Evolutionary conservation across 2,113 vertebrate genomes (phyloP).

Genomic region (Charadrius vociferus): DNA sequence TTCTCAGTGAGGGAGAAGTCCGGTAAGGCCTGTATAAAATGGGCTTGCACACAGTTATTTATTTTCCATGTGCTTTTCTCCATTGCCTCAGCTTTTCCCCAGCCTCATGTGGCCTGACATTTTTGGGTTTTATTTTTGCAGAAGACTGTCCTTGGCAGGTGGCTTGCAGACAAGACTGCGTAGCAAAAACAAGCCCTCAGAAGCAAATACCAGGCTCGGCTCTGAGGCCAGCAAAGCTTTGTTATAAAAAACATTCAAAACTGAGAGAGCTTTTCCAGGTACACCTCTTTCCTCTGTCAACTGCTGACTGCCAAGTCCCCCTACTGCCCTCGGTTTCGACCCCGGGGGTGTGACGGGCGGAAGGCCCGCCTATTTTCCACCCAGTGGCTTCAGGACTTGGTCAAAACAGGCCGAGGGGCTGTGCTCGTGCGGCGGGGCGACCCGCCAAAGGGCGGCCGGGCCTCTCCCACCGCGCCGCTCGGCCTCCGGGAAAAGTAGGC

Average conservation of each 20-base stretch:
- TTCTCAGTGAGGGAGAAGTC: neutral
- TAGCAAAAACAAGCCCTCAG: neutral
- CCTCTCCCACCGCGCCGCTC: neutral
- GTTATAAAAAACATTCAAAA: neutral
- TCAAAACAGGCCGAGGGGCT: too few relatives aligned
- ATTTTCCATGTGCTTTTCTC: neutral
- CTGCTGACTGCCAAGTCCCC: rapidly evolving
- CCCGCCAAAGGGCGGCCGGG: too few relatives aligned
- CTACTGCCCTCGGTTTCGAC: rapidly evolving
- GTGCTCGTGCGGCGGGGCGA: too few relatives aligned
- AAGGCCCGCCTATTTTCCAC: neutral
- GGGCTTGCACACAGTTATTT: neutral
- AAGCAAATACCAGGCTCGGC: neutral
- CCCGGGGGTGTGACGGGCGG: rapidly evolving
- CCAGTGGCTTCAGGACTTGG: rapidly evolving
- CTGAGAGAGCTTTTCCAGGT: neutral
- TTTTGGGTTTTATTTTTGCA: neutral
- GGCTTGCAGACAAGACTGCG: neutral
- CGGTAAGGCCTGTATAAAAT: neutral
- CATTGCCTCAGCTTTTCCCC: neutral
- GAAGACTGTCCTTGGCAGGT: neutral
- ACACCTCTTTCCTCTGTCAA: neutral
- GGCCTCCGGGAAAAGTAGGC: neutral
- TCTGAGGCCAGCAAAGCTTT: neutral
- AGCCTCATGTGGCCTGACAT: rapidly evolving